Evolutionary conservation across 23 tunicate species (phyloP).

Genomic region (Botrylloides violaceus): DNA sequence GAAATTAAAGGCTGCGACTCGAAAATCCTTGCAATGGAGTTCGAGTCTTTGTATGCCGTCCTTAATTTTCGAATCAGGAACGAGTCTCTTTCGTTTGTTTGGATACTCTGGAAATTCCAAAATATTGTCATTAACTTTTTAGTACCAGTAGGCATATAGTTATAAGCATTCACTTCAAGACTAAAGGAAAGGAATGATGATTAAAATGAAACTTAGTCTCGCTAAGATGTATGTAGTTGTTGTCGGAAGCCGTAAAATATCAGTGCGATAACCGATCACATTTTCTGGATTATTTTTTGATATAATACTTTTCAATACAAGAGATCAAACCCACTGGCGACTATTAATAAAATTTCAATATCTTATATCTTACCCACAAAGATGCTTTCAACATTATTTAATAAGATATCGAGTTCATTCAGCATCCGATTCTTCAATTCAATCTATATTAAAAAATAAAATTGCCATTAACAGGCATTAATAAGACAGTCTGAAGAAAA

Average conservation of each 20-base stretch:
- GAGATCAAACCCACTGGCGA: too few relatives aligned
- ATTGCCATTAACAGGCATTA: background rate
- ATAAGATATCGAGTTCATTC: conserved; percentile 42
- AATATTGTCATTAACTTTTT: too few relatives aligned
- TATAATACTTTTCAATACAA: too few relatives aligned
- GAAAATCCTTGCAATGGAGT: conserved; percentile 77
- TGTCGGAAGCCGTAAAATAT: too few relatives aligned
- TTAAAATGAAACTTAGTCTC: too few relatives aligned
- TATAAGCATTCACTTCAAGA: too few relatives aligned
- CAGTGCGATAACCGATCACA: too few relatives aligned
- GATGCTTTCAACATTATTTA: conserved; percentile 37
- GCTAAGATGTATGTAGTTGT: too few relatives aligned
- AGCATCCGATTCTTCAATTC: conserved; percentile 35
- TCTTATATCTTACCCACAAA: conserved; percentile 47
- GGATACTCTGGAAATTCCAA: conserved; percentile 56
- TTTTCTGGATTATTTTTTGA: too few relatives aligned
- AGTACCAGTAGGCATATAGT: too few relatives aligned
- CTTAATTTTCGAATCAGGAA: conserved; percentile 42
- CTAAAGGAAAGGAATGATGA: too few relatives aligned
- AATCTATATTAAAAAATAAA: conserved; percentile 3
- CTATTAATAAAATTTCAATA: background rate
- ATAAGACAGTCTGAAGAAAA: background rate
- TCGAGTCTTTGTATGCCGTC: conserved; percentile 62
- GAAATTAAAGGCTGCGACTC: conserved; percentile 63
- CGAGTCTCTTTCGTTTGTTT: conserved; percentile 53